These are phyloP conservation scores for Leguminivora glycinivorella DNA, from an alignment of 1,140 invertebrate genomes.

Conservation along the genomic window DNA sequence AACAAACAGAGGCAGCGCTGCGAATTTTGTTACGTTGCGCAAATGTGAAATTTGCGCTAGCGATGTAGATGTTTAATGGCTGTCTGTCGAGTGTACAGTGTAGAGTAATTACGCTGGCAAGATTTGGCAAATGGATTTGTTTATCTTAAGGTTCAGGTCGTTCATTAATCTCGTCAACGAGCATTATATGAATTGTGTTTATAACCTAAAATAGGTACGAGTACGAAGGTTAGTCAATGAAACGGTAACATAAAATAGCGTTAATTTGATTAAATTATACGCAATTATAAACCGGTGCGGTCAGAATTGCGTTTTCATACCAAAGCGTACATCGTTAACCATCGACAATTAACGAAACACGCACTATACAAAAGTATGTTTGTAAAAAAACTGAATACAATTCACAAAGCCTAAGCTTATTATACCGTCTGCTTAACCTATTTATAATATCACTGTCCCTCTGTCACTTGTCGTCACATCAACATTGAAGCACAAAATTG, in stretches of 20 bases:
- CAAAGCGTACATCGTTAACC: slow-evolving; percentile 8
- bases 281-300: neutral
- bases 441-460: slow-evolving; percentile 38
- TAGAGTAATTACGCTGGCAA: slow-evolving; percentile 17
- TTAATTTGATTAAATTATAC: neutral
- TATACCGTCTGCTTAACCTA: slow-evolving; percentile 30
- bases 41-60: slow-evolving; percentile 43
- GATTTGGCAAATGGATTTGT: slow-evolving; percentile 16
- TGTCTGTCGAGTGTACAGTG: slow-evolving; percentile 9
- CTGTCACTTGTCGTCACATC: slow-evolving; percentile 44
- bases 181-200: neutral
- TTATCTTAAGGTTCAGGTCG: slow-evolving; percentile 15
- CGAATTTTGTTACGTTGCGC: slow-evolving; percentile 55
- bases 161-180: neutral
- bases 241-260: neutral
- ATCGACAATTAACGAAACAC: slow-evolving; percentile 12
- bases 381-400: neutral
- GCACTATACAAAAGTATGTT: slow-evolving; percentile 9
- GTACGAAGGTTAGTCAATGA: neutral
- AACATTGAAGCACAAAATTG: slow-evolving; percentile 29
- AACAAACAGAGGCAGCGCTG: slow-evolving; percentile 44
- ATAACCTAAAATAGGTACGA: neutral
- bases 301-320: slow-evolving; percentile 1
- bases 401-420: slow-evolving; percentile 18
- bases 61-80: slow-evolving; percentile 26